Conservation (phyloP, 1,140 invertebrate species). For the Sycobia sp. region DNA sequence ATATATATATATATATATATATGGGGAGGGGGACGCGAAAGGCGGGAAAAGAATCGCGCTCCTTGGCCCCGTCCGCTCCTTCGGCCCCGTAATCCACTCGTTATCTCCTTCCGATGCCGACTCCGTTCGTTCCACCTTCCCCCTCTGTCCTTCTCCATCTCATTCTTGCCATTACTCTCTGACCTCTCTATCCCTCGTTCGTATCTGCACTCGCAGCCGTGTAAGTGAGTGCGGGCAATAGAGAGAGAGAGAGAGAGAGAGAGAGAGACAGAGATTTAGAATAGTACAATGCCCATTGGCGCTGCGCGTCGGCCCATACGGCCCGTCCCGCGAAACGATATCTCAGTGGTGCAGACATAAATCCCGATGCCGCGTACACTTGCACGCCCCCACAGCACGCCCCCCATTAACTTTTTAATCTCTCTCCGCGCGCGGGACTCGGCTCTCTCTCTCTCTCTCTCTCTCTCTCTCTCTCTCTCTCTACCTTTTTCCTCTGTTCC, state of each 20-base stretch:
- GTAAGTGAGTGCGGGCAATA: too few relatives aligned
- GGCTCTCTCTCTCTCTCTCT: conserved; percentile 8
- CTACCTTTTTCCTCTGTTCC: too few relatives aligned
- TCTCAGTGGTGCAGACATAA: conserved; percentile 49
- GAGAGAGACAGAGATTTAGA: conserved; percentile 48
- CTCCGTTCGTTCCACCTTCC: background rate
- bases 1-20: too few relatives aligned
- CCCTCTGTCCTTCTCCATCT: conserved; percentile 12
- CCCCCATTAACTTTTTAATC: conserved; percentile 55
- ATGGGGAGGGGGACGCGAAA: conserved; percentile 19
- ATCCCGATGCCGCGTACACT: conserved; percentile 51
- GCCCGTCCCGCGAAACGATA: conserved; percentile 44
- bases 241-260: too few relatives aligned
- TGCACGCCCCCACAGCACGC: conserved; percentile 51
- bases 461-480: conserved; percentile 8
- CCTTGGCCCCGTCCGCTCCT: conserved; percentile 12
- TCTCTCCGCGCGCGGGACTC: conserved; percentile 34
- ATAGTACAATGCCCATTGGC: conserved; percentile 48
- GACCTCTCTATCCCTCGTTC: conserved; percentile 25
- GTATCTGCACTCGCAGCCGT: too few relatives aligned
- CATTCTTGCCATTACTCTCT: conserved; percentile 25
- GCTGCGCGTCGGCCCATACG: conserved; percentile 1
- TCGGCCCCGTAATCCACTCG: background rate
- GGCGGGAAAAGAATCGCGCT: conserved; percentile 28
- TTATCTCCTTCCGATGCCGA: conserved; percentile 17